Conservation (phyloP, 2,113 vertebrate genomes). For the Nothobranchius furzeri region DNA sequence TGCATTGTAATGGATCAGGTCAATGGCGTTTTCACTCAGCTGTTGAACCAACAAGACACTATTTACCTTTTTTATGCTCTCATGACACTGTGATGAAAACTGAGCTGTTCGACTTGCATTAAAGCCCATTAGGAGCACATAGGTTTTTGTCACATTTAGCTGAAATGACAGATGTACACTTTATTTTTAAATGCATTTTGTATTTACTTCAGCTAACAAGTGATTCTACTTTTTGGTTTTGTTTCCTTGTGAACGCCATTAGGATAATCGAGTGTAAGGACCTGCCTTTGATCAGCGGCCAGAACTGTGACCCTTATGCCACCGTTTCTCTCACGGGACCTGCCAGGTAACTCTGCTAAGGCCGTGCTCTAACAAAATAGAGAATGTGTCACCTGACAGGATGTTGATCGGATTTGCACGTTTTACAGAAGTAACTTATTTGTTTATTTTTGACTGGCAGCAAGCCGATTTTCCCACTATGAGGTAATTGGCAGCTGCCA, state of each 20-base stretch:
- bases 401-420: background rate
- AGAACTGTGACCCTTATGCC: slow-evolving; percentile 96
- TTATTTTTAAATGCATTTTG: too few relatives aligned
- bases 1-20: background rate
- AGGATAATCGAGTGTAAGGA: slow-evolving; percentile 96
- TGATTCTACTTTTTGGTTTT: background rate
- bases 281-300: slow-evolving; percentile 92
- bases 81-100: background rate
- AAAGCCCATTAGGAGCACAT: slow-evolving; percentile 1
- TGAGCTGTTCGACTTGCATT: slow-evolving; percentile 19
- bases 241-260: slow-evolving; percentile 38
- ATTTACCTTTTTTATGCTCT: slow-evolving; percentile 38
- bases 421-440: background rate
- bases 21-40: slow-evolving; percentile 13
- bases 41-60: slow-evolving; percentile 45
- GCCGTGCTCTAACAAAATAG: background rate
- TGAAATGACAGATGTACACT: too few relatives aligned
- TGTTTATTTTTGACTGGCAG: background rate
- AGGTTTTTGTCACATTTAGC: background rate
- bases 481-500: background rate
- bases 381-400: background rate
- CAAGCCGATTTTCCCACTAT: background rate
- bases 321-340: slow-evolving; percentile 93
- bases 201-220: too few relatives aligned
- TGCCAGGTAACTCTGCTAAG: slow-evolving; percentile 83